phyloP scores from a whole-genome alignment of 2,888 invertebrate species.

The Aquatica leii region DNA sequence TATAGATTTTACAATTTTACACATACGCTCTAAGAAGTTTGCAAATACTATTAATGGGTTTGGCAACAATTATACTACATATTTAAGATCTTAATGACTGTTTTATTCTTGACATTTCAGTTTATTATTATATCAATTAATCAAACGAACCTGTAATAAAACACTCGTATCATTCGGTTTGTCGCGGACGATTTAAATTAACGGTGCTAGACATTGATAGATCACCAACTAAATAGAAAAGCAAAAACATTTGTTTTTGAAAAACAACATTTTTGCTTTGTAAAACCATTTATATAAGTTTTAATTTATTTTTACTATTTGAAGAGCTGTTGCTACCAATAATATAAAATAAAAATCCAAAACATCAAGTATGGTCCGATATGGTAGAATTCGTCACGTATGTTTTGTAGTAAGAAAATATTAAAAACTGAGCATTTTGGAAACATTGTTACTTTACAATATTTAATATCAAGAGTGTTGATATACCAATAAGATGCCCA shows the following conservation, averaged over 20 bases:
- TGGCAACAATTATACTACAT: conserved; percentile 19
- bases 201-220: conserved; percentile 39
- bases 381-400: no score
- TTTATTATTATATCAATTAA: conserved; percentile 37
- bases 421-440: no score
- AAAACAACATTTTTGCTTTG: not conserved
- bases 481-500: no score
- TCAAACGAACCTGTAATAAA: conserved; percentile 37
- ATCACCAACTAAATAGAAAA: conserved; percentile 26
- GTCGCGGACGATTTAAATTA: conserved; percentile 31
- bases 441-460: no score
- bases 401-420: no score
- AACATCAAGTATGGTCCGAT: no score
- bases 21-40: conserved; percentile 2
- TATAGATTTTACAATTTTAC: no score
- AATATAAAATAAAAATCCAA: no score
- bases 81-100: conserved; percentile 28
- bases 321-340: no score
- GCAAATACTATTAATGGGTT: conserved; percentile 26
- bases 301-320: no score
- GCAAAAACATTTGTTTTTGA: conserved; percentile 11
- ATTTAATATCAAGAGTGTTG: no score
- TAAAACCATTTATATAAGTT: no score
- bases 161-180: conserved; percentile 34
- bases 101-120: conserved; percentile 38